These are phyloP conservation scores for Myripristis murdjan DNA, from an alignment of 2,797 vertebrate species.

Conservation along the genomic window DNA sequence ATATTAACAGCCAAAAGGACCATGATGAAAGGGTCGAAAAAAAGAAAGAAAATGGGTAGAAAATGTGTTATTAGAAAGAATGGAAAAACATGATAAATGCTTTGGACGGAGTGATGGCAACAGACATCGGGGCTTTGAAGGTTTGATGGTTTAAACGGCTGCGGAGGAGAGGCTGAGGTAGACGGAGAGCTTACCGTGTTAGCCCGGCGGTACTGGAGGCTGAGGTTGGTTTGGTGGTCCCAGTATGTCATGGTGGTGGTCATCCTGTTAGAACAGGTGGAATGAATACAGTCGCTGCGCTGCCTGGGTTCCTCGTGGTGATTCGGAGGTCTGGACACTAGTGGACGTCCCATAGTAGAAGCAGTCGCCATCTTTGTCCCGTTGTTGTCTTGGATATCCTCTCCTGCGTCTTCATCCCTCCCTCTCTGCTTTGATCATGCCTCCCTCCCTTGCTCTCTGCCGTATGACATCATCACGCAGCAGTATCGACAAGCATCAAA, in stretches of 20 bases:
- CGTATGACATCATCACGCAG: slow-evolving; percentile 85
- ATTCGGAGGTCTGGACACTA: slow-evolving; percentile 59
- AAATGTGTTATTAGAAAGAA: slow-evolving; percentile 78
- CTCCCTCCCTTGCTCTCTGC: slow-evolving; percentile 78
- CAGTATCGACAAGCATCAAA: slow-evolving; percentile 83
- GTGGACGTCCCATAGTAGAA: slow-evolving; percentile 75
- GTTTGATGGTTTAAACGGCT: slow-evolving; percentile 64
- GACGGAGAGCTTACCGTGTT: slow-evolving; percentile 79
- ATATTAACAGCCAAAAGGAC: slow-evolving; percentile 78
- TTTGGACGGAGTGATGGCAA: slow-evolving; percentile 64
- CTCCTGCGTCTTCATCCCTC: slow-evolving; percentile 80
- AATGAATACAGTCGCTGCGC: slow-evolving; percentile 18
- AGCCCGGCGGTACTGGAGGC: slow-evolving; percentile 66
- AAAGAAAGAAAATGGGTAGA: slow-evolving; percentile 73
- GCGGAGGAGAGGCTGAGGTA: slow-evolving; percentile 65
- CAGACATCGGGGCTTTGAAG: slow-evolving; percentile 63
- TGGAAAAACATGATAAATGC: slow-evolving; percentile 67
- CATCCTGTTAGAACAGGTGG: slow-evolving; percentile 57
- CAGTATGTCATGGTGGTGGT: slow-evolving; percentile 58
- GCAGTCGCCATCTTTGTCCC: slow-evolving; percentile 86
- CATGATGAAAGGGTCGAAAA: slow-evolving; percentile 80
- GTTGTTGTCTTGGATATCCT: slow-evolving; percentile 84
- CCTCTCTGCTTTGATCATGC: slow-evolving; percentile 79
- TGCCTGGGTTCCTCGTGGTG: slow-evolving; percentile 44
- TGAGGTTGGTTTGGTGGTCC: slow-evolving; percentile 67